Percentiles rank a stretch among this genome's conserved stretches.
Conservation (phyloP, 1,140 invertebrate species). For the Philaenus spumarius region DNA sequence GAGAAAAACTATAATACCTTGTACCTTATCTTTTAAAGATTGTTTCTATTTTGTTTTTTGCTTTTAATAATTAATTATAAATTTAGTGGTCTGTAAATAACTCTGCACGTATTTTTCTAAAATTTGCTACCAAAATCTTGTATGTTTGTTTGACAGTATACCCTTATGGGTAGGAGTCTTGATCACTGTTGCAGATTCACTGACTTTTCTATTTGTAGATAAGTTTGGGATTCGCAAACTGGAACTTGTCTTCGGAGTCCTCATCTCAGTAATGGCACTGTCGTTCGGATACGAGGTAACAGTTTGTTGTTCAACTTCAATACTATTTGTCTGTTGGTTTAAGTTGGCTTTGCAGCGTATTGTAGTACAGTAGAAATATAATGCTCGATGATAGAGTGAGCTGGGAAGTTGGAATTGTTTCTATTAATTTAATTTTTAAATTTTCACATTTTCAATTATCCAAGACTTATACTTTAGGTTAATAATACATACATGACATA, state of each 20-base stretch:
- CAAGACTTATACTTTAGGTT: too few species aligned
- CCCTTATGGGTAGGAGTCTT: slow-evolving; percentile 80
- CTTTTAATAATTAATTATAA: neutral
- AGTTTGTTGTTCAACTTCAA: too few species aligned
- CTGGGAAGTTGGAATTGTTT: too few species aligned
- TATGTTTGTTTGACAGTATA: slow-evolving; percentile 58
- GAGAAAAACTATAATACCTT: neutral
- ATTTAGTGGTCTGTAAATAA: neutral
- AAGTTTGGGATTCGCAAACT: slow-evolving; percentile 89
- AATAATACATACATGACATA: too few species aligned
- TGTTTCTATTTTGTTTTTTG: neutral
- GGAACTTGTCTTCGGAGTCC: slow-evolving; percentile 78
- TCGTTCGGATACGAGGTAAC: slow-evolving; percentile 90
- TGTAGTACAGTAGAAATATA: too few species aligned
- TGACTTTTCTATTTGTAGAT: slow-evolving; percentile 89
- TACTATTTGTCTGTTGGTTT: too few species aligned
- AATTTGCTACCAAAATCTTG: too few species aligned
- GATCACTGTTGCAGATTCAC: slow-evolving; percentile 84
- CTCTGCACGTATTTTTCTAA: too few species aligned
- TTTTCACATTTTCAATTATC: too few species aligned
- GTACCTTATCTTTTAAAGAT: neutral
- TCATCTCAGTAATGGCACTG: slow-evolving; percentile 80
- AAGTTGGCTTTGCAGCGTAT: too few species aligned
- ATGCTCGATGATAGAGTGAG: too few species aligned
- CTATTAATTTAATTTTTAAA: too few species aligned